Percentiles rank a stretch among this genome's conserved stretches.
Evolutionary conservation across 53 echinoderm and acorn worm genomes (phyloP).

Genomic region (Antedon mediterranea): DNA sequence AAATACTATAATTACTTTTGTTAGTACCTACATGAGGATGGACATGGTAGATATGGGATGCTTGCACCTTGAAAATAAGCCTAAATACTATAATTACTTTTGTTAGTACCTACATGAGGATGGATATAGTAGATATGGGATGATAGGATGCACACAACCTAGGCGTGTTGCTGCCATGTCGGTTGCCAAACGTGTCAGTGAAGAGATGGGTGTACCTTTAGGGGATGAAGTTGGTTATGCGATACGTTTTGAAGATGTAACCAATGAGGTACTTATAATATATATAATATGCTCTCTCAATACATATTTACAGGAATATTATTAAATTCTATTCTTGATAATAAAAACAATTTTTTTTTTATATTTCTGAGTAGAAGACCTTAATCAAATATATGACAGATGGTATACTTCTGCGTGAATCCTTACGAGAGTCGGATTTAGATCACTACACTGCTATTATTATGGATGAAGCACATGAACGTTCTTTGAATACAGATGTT

Average conservation of each 20-base stretch:
- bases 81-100: no score
- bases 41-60: no score
- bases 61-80: no score
- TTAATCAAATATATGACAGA: slow-evolving; percentile 98
- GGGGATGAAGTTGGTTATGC: slow-evolving; percentile 97
- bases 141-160: slow-evolving; percentile 95
- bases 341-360: neutral
- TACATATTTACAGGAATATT: no score
- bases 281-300: no score
- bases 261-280: slow-evolving; percentile 80
- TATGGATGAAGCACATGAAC: slow-evolving; percentile 87
- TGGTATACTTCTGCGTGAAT: slow-evolving; percentile 85
- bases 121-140: slow-evolving; percentile 86
- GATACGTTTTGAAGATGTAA: slow-evolving; percentile 93
- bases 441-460: slow-evolving; percentile 94
- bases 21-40: no score
- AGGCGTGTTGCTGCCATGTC: slow-evolving; percentile 96
- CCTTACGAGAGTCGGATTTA: slow-evolving; percentile 77
- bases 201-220: slow-evolving; percentile 63
- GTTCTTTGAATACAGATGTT: slow-evolving; percentile 84
- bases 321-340: no score
- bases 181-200: slow-evolving; percentile 95
- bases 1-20: no score
- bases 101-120: slow-evolving; percentile 82
- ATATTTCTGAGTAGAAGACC: slow-evolving; percentile 47